phyloP scores from a whole-genome alignment of 2,113 vertebrate genomes.

The Sarotherodon lohbergeri region DNA sequence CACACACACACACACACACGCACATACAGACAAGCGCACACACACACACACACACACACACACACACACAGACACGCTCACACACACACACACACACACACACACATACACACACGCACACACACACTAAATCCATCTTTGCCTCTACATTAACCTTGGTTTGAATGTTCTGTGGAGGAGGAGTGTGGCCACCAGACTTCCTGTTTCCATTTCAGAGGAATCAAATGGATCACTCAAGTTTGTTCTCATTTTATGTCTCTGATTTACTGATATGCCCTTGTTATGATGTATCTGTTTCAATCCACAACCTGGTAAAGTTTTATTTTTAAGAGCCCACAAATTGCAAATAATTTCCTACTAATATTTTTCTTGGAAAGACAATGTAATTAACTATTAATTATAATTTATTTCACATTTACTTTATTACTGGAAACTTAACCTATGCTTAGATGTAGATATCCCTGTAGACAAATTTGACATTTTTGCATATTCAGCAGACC shows the following conservation, averaged over 20 bases:
- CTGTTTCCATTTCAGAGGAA: conserved; percentile 1
- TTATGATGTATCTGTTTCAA: not conserved
- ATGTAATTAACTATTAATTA: not conserved
- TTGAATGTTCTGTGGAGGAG: conserved; percentile 39
- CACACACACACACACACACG: too few species aligned
- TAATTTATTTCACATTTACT: not conserved
- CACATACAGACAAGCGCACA: too few species aligned
- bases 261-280: not conserved
- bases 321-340: not conserved
- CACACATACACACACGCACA: conserved; percentile 6
- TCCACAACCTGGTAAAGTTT: not conserved
- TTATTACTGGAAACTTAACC: not conserved
- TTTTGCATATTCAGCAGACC: not conserved
- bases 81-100: not conserved
- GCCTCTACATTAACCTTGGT: conserved; percentile 49
- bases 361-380: not conserved
- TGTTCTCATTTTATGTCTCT: not conserved
- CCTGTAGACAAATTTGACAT: not conserved
- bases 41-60: too few species aligned
- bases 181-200: conserved; percentile 11
- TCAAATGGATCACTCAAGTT: not conserved
- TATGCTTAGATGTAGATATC: not conserved
- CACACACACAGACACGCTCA: too few species aligned
- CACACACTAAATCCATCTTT: not conserved
- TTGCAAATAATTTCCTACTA: not conserved